These are phyloP conservation scores for Sebastes steindachneri DNA, from an alignment of 2,797 vertebrate species.

Conservation along the genomic window DNA sequence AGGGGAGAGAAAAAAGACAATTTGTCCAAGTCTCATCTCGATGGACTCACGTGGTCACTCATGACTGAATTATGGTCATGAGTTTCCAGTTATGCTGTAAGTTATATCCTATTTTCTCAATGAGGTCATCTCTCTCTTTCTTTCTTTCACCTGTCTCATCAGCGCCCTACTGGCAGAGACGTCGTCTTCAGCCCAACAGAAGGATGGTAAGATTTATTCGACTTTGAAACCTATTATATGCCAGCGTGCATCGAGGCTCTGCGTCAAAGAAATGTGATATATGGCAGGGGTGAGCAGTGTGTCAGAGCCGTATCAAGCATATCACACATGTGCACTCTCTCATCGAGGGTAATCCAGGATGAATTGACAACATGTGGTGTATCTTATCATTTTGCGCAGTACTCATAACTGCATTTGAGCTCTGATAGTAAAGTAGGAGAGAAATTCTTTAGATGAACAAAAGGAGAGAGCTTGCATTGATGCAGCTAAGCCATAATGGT, in stretches of 20 bases:
- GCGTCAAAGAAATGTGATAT: conserved; percentile 67
- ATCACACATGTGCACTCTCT: conserved; percentile 58
- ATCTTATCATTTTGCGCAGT: conserved; percentile 23
- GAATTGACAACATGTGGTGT: conserved; percentile 57
- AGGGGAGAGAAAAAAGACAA: not conserved
- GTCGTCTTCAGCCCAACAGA: conserved; percentile 22
- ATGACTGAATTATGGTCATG: conserved; percentile 28
- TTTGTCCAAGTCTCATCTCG: conserved; percentile 3
- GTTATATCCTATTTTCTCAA: conserved; percentile 32
- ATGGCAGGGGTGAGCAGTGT: conserved; percentile 39
- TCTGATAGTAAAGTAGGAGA: not conserved
- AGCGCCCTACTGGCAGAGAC: conserved; percentile 4
- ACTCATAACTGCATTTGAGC: not conserved
- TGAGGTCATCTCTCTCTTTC: conserved; percentile 29
- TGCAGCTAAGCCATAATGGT: not conserved
- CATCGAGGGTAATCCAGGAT: conserved; percentile 42
- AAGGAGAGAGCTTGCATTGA: not conserved
- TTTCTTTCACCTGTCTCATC: conserved; percentile 33
- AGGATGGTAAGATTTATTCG: conserved; percentile 65
- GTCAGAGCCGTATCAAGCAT: conserved; percentile 49
- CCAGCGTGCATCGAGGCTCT: conserved; percentile 38
- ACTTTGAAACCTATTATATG: conserved; percentile 58
- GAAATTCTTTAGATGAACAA: not conserved
- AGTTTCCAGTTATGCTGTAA: conserved; percentile 42
- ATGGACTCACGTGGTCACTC: conserved; percentile 22